phyloP scores from a whole-genome alignment of 2,888 invertebrate genomes.

The Lobophora halterata region DNA sequence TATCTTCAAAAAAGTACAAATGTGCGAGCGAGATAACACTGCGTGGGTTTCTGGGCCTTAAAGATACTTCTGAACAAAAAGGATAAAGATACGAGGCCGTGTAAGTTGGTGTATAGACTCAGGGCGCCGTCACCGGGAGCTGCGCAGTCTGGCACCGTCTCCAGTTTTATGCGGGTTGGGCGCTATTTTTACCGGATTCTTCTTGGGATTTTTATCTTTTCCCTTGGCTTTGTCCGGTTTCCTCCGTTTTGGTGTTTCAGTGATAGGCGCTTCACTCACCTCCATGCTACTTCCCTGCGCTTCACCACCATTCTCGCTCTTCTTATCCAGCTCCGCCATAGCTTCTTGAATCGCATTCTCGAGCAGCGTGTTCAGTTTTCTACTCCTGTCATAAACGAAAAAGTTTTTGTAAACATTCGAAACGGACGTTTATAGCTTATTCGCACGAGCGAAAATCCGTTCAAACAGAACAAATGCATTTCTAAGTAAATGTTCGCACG shows the following conservation, averaged over 20 bases:
- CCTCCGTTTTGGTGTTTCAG: conserved; percentile 48
- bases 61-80: too few relatives aligned
- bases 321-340: conserved; percentile 92
- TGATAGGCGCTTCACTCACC: conserved; percentile 28
- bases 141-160: conserved; percentile 71
- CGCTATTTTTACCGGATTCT: conserved; percentile 45
- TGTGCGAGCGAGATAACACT: too few relatives aligned
- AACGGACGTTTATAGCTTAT: conserved; percentile 14
- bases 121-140: conserved; percentile 64
- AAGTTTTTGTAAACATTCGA: conserved; percentile 17
- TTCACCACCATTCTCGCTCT: conserved; percentile 56
- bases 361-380: conserved; percentile 94
- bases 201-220: conserved; percentile 53
- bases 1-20: too few relatives aligned
- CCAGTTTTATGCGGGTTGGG: conserved; percentile 45
- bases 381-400: conserved; percentile 84
- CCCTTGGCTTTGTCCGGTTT: conserved; percentile 48
- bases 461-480: too few relatives aligned
- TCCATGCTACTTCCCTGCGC: conserved; percentile 15
- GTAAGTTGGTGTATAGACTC: too few relatives aligned
- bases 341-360: conserved; percentile 97
- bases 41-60: too few relatives aligned
- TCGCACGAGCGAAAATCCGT: too few relatives aligned
- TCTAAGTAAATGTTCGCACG: too few relatives aligned
- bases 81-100: too few relatives aligned